Conservation (phyloP, 1,140 invertebrate genomes). For the Nephila pilipes region DNA sequence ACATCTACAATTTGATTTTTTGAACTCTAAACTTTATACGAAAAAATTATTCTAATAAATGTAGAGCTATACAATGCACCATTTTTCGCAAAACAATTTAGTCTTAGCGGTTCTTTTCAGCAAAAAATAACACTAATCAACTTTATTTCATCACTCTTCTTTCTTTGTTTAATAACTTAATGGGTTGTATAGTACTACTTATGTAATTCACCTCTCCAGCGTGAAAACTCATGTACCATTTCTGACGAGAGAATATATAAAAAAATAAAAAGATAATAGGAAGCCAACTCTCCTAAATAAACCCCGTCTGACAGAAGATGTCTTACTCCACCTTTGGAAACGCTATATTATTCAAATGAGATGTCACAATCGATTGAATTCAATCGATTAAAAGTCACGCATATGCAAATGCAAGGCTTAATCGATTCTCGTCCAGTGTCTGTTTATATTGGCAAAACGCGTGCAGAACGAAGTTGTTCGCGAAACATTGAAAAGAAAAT, state of each 20-base stretch:
- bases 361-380: slow-evolving; percentile 73
- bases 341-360: slow-evolving; percentile 72
- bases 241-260: not conserved
- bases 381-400: slow-evolving; percentile 76
- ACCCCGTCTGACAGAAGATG: slow-evolving; percentile 5
- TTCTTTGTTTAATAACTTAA: slow-evolving; percentile 50
- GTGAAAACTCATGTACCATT: slow-evolving; percentile 48
- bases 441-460: slow-evolving; percentile 34
- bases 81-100: too few relatives aligned
- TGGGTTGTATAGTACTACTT: not conserved
- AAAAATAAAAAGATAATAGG: not conserved
- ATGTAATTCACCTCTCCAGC: slow-evolving; percentile 18
- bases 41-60: too few relatives aligned
- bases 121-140: not conserved
- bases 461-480: not conserved
- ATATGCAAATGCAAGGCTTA: slow-evolving; percentile 65
- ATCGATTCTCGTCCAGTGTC: slow-evolving; percentile 49
- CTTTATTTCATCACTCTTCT: slow-evolving; percentile 3
- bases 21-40: too few relatives aligned
- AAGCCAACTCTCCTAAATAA: slow-evolving; percentile 6
- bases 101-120: not conserved
- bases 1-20: too few relatives aligned
- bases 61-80: too few relatives aligned
- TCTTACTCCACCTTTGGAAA: slow-evolving; percentile 18
- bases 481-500: slow-evolving; percentile 3